Conservation (phyloP, 2,113 vertebrate genomes). For the Protobothrops mucrosquamatus region DNA sequence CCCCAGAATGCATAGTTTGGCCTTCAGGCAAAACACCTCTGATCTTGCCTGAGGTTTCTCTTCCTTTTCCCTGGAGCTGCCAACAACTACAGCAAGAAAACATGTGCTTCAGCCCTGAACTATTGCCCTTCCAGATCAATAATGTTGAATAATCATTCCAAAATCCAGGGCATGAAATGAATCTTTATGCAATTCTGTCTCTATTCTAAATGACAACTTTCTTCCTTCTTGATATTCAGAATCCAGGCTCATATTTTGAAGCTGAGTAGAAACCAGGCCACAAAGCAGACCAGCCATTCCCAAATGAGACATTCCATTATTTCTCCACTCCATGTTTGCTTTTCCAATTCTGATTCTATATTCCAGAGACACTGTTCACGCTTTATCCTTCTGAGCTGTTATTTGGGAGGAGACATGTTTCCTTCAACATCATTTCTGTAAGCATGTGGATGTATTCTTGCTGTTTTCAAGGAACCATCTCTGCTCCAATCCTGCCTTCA, state of each 20-base stretch:
- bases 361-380: neutral
- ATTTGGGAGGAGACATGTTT: neutral
- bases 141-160: neutral
- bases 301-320: neutral
- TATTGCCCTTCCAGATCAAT: neutral
- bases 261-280: neutral
- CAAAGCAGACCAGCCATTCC: neutral
- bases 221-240: neutral
- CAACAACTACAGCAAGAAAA: neutral
- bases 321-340: neutral
- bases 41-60: neutral
- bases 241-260: neutral
- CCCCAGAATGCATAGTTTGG: neutral
- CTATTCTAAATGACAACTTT: neutral
- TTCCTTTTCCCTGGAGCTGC: neutral
- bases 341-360: neutral
- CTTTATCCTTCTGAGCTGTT: neutral
- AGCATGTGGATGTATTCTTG: neutral
- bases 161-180: neutral
- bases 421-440: neutral
- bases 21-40: neutral
- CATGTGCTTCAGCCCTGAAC: neutral
- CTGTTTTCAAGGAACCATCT: neutral
- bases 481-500: neutral
- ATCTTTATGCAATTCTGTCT: conserved; percentile 3